Base-by-base conservation (phyloP, 2,797 vertebrate genomes). In the Sebastes cheni region DNA sequence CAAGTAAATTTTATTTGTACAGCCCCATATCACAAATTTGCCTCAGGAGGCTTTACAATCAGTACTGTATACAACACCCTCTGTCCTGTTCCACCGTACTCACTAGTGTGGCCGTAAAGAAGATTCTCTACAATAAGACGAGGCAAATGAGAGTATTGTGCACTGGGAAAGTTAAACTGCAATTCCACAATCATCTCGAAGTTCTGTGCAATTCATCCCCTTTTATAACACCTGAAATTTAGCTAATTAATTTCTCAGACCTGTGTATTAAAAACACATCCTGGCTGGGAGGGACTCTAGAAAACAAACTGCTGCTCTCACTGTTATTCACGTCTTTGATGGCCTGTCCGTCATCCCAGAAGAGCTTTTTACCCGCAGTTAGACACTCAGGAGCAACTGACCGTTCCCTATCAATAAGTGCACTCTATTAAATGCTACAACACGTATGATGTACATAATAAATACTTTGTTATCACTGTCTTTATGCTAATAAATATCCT, bases 321-420 rank as follows among this genome's bases (percentile, higher is more conserved):
- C 59, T 59, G 64, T 86, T 66, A 73, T 71, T 67, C n/a, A 39
- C 23, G 39, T 80, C 64, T 86, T 36, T 73, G 14, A 54, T 4
- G 54, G 67, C 74, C 52, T 72, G 46, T 78, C 50, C 23, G 50
- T 78, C 72, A 62, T 72, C 60, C 65, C 50, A 52, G 34, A 81
- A 42, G 6, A 80, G 32, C 36, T 82, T 88, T 87, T 78, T 42
- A 87, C 67, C 71, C 73, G 34, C 85, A 81, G 72, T 74, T 74
- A 76, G 54, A 90, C 67, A 91, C 92, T 92, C 92, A 93, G 92
- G 94, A 91, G 81, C 88, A 90, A 90, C 76, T 88, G 88, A 93
- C 89, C 93, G 92, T 92, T 93, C 89, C 88, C 85, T 66, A 82
- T 85, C 56, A 83, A 75, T 69, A 90, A 86, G 68, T 91, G 84